Evolutionary conservation across 2,797 vertebrate genomes (phyloP).

Genomic region (Momotus momota): DNA sequence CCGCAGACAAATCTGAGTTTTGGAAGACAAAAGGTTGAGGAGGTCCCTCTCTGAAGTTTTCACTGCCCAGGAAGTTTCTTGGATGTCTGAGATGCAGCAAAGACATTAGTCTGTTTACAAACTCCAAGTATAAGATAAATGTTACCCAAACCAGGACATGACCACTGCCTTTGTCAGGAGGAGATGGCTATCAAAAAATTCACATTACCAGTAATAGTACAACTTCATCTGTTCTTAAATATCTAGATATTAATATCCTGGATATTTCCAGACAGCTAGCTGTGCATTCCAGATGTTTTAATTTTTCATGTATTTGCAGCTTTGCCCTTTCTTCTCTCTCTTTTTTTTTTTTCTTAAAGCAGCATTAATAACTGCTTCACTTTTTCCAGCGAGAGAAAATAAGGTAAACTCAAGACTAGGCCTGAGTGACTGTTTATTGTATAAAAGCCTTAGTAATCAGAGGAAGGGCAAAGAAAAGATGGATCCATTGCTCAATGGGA

Average conservation of each 20-base stretch:
- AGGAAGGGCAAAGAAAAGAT: neutral
- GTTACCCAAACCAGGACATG: neutral
- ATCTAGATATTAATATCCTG: neutral
- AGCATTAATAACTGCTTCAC: neutral
- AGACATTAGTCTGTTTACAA: neutral
- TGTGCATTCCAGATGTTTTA: neutral
- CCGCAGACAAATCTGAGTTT: neutral
- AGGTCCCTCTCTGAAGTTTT: neutral
- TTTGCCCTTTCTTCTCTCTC: neutral
- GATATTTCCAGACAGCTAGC: neutral
- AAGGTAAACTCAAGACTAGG: neutral
- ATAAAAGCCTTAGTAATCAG: neutral
- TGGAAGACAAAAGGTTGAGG: neutral
- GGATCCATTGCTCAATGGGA: neutral
- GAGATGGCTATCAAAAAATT: neutral
- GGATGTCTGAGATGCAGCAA: neutral
- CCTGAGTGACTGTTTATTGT: neutral
- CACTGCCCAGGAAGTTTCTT: neutral
- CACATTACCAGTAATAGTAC: neutral
- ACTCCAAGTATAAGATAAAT: neutral
- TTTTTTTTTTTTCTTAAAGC: neutral
- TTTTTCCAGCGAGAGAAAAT: neutral
- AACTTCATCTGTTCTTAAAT: neutral
- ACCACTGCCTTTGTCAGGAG: neutral
- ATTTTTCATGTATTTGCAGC: neutral